Conservation (phyloP, 2,888 invertebrate genomes). For the Parthenolecanium corni region DNA sequence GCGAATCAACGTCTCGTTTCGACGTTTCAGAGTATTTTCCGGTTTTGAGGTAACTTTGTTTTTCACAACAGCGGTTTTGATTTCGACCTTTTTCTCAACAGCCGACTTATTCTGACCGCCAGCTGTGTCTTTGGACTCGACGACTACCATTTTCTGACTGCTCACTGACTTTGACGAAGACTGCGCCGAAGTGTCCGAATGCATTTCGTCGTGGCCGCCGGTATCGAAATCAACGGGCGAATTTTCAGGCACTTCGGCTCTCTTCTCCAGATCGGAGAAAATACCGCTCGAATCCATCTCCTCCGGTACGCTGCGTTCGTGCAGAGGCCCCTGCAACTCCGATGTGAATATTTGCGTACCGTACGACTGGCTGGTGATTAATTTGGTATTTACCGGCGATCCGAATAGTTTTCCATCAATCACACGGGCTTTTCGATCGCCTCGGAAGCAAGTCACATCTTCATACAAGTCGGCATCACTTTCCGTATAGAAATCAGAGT, state of each 20-base stretch:
- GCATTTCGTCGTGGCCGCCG: slow-evolving; percentile 1
- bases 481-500: slow-evolving; percentile 82
- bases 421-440: slow-evolving; percentile 65
- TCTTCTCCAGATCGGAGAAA: slow-evolving; percentile 73
- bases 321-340: slow-evolving; percentile 23
- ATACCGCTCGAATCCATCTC: slow-evolving; percentile 87
- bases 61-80: slow-evolving; percentile 17
- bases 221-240: slow-evolving; percentile 31
- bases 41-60: background rate
- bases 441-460: slow-evolving; percentile 50
- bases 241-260: slow-evolving; percentile 36
- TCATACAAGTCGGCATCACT: slow-evolving; percentile 79
- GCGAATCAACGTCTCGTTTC: background rate
- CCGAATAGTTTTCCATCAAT: slow-evolving; percentile 85
- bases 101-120: slow-evolving; percentile 30
- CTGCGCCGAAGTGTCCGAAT: slow-evolving; percentile 17
- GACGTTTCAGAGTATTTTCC: slow-evolving; percentile 7
- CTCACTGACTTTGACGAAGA: slow-evolving; percentile 20
- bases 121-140: background rate
- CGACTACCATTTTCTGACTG: slow-evolving; percentile 20
- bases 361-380: slow-evolving; percentile 30
- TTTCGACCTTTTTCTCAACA: slow-evolving; percentile 36
- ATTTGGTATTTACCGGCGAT: slow-evolving; percentile 15
- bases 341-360: slow-evolving; percentile 30
- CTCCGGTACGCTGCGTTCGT: slow-evolving; percentile 43